Base-by-base conservation (phyloP, 30 jellyfish, hydroid and myxozoan genomes). In the Turritopsis dohrnii region DNA sequence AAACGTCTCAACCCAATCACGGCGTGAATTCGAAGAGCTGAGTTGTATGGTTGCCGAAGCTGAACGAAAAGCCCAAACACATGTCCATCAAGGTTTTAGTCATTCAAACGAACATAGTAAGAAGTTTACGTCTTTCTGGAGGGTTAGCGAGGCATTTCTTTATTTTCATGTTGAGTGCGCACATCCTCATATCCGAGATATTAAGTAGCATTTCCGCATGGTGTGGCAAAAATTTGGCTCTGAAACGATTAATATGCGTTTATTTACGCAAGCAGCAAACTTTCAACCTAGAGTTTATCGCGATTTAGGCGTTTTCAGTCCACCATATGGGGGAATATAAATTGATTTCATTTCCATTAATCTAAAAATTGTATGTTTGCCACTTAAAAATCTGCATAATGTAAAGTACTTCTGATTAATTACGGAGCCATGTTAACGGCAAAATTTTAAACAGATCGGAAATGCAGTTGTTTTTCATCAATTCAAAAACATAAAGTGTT, bases 1-100 rank as follows among this genome's bases (percentile, higher is more conserved):
- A n/a, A n/a, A 17, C 28, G 16, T 9, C 16, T 23, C 77, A 69
- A 27, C 16, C 22, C 31, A n/a, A 1, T 1, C 77, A n/a, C 28
- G 77, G 16, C 28, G 77, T 9, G 77, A 27, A 21, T 69, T n/a
- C 19, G 77, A 88, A 73, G 95, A 92, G 23, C 81, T 88, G 29
- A 93, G 98, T 82, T 93, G 98, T 72, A 93, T 93, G 98, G 96
- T 93, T 8, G 98, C 98, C 16, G 98, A 93, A 84, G 98, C 98
- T 7, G 98, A 93, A 83, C 81, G 94, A 81, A 90, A 90, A 76
- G 96, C 88, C 8, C 89, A 69, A 69, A 69, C 28, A n/a, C 31
- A 23, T 23, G 30, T 23, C 16, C 77, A 69, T 69, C 60, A 41
- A 41, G 77, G 28, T 69, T 69, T 69, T 21, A 27, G 0, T 1